Percentiles rank a stretch among this genome's conserved stretches.
Conservation (phyloP, 2,113 vertebrate genomes). For the Mormyrus lacerda region DNA sequence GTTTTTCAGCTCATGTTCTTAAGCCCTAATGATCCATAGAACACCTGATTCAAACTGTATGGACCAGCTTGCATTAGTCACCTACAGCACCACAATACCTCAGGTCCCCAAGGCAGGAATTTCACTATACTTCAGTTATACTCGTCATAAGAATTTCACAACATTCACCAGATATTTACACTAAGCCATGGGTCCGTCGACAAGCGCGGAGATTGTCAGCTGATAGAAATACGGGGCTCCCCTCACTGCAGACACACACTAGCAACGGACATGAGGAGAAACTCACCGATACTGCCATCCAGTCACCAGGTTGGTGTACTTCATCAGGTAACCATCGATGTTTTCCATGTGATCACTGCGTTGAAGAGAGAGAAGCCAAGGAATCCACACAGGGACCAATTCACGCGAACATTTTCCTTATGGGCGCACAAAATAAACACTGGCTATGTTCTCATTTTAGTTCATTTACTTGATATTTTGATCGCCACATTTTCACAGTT, state of each 20-base stretch:
- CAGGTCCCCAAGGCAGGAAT: neutral
- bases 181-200: neutral
- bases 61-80: neutral
- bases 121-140: neutral
- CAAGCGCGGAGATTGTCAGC: neutral
- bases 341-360: conserved; percentile 96
- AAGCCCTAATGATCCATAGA: neutral
- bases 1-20: neutral
- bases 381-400: neutral
- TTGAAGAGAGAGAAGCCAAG: conserved; percentile 3
- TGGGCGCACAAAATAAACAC: neutral
- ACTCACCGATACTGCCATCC: conserved; percentile 96
- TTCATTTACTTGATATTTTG: too few relatives aligned
- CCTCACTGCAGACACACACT: neutral
- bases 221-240: neutral
- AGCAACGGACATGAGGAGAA: neutral
- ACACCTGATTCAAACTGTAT: neutral
- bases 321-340: conserved; percentile 92
- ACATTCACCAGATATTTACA: neutral
- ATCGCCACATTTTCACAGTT: neutral
- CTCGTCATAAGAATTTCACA: neutral
- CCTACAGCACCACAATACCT: neutral
- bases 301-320: conserved; percentile 97
- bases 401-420: neutral
- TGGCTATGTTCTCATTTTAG: neutral